Evolutionary conservation across 2,888 invertebrate genomes (phyloP).

Genomic region (Cantharis nigra): DNA sequence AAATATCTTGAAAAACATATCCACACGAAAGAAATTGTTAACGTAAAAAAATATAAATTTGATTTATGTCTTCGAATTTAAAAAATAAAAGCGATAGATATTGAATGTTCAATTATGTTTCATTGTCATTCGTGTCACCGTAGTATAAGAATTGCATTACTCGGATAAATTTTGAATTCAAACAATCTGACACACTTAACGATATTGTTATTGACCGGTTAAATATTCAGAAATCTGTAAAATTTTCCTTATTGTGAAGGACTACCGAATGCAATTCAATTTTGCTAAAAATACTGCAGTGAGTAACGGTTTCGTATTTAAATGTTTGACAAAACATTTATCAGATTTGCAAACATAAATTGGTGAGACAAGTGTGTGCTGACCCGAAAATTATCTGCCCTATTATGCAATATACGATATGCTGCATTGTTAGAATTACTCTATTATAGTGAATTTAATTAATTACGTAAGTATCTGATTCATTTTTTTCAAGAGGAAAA

Average conservation of each 20-base stretch:
- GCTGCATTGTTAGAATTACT: not conserved
- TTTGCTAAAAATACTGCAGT: not conserved
- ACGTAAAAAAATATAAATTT: not conserved
- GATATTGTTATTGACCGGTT: not conserved
- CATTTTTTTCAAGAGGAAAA: not conserved
- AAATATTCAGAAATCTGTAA: not conserved
- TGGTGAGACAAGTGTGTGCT: slow-evolving; percentile 3
- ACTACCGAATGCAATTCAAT: not conserved
- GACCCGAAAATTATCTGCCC: slow-evolving; percentile 10
- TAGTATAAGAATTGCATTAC: not conserved
- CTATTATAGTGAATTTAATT: not conserved
- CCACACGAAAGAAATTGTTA: not conserved
- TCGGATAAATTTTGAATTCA: not conserved
- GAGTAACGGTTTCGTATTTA: not conserved
- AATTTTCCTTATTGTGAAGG: not conserved
- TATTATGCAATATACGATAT: not conserved
- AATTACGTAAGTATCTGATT: not conserved
- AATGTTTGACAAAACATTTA: slow-evolving; percentile 1
- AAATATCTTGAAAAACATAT: not conserved
- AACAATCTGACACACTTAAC: not conserved
- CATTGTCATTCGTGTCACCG: not conserved
- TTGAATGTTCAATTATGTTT: not conserved
- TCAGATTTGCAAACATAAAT: slow-evolving; percentile 9
- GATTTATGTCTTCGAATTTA: not conserved
- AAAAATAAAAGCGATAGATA: not conserved